phyloP scores from a whole-genome alignment of 2,113 vertebrate species.

The Pterocles burchelli region DNA sequence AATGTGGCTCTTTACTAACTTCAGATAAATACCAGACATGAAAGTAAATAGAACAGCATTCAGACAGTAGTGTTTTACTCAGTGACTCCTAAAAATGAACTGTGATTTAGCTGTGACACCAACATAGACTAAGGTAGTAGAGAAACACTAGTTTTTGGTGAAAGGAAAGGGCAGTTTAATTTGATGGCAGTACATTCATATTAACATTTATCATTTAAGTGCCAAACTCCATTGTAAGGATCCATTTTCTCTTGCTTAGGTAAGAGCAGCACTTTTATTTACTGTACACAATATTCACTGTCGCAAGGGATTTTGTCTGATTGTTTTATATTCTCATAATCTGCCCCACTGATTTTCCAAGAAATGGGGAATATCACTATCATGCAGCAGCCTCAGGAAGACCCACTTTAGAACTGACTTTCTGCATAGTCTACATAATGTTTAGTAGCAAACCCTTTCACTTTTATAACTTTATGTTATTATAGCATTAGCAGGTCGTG shows the following conservation, averaged over 20 bases:
- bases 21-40: background rate
- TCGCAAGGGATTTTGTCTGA: background rate
- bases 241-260: background rate
- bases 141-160: background rate
- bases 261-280: background rate
- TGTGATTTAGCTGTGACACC: background rate
- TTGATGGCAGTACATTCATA: background rate
- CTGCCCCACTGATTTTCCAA: background rate
- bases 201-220: background rate
- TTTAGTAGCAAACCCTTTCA: background rate
- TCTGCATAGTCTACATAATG: background rate
- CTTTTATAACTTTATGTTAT: background rate
- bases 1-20: background rate
- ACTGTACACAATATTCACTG: background rate
- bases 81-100: background rate
- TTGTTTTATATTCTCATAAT: background rate
- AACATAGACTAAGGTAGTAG: background rate
- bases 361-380: background rate
- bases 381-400: background rate
- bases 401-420: background rate
- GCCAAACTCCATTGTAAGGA: background rate
- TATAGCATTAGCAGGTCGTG: background rate
- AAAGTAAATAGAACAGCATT: background rate
- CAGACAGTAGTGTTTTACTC: background rate
- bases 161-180: background rate